These are phyloP conservation scores for Pristionchus fissidentatus DNA, from an alignment of 2,888 invertebrate genomes.

Conservation along the genomic window DNA sequence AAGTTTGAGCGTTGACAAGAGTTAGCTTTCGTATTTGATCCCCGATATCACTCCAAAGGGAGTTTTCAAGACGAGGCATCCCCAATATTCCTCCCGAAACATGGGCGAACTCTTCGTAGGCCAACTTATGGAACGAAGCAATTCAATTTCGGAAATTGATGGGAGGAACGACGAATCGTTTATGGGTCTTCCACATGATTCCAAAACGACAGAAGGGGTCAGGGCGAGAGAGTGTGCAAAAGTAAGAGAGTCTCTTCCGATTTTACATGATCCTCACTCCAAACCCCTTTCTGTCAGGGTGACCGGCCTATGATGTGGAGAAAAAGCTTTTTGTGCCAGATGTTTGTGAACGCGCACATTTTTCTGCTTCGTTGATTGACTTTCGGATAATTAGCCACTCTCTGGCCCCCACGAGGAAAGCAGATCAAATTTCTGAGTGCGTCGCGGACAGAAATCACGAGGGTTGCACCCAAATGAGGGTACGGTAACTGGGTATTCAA, in stretches of 20 bases:
- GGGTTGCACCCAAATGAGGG: neutral
- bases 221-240: too few relatives aligned
- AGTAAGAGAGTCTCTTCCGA: too few relatives aligned
- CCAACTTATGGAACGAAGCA: neutral
- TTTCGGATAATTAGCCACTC: conserved; percentile 24
- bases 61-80: neutral
- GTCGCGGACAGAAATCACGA: neutral
- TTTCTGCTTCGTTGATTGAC: neutral
- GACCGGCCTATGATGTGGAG: too few relatives aligned
- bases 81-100: neutral
- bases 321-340: too few relatives aligned
- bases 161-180: neutral
- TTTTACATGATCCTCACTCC: too few relatives aligned
- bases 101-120: neutral
- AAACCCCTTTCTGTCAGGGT: too few relatives aligned
- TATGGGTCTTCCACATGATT: neutral
- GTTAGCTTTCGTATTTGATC: too few relatives aligned
- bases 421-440: conserved; percentile 12
- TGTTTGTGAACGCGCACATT: conserved; percentile 19
- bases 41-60: neutral
- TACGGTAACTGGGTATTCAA: neutral
- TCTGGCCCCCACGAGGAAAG: too few relatives aligned
- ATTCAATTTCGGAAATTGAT: conserved; percentile 16
- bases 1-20: too few relatives aligned
- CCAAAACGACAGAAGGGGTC: too few relatives aligned